phyloP scores from a whole-genome alignment of 2,113 vertebrate genomes.

The Atherinomorus stipes region DNA sequence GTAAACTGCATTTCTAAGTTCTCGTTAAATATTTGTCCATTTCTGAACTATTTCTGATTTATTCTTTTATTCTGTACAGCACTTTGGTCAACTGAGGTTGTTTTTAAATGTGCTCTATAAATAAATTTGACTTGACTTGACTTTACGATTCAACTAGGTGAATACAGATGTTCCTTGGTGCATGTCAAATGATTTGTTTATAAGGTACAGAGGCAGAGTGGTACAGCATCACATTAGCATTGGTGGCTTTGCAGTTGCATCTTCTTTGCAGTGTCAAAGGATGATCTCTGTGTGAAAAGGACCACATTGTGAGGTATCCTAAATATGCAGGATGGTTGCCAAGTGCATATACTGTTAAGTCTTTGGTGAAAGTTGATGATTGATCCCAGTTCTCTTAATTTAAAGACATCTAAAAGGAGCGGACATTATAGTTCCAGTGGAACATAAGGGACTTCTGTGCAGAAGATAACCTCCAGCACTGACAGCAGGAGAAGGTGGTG shows the following conservation, averaged over 20 bases:
- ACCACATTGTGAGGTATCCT: background rate
- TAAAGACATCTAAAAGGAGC: slow-evolving; percentile 1
- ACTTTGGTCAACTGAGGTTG: no score
- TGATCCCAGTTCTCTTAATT: background rate
- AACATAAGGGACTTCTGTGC: slow-evolving; percentile 27
- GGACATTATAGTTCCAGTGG: slow-evolving; percentile 29
- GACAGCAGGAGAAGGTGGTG: slow-evolving; percentile 69
- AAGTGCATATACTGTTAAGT: slow-evolving; percentile 1
- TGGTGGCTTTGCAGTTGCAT: background rate
- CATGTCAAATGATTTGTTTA: no score
- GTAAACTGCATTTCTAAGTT: background rate
- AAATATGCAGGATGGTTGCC: background rate
- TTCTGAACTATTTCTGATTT: background rate
- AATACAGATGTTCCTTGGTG: no score
- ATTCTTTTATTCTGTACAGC: no score
- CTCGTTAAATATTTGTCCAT: background rate
- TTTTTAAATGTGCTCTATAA: no score
- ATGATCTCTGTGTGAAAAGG: background rate
- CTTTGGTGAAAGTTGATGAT: slow-evolving; percentile 15
- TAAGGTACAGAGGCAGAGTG: no score
- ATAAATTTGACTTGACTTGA: no score
- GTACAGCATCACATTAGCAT: no score
- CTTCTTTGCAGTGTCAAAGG: background rate
- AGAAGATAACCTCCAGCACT: slow-evolving; percentile 62
- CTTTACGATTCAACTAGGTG: no score